Conservation (phyloP, 2,797 vertebrate genomes). For the Ceryle rudis region DNA sequence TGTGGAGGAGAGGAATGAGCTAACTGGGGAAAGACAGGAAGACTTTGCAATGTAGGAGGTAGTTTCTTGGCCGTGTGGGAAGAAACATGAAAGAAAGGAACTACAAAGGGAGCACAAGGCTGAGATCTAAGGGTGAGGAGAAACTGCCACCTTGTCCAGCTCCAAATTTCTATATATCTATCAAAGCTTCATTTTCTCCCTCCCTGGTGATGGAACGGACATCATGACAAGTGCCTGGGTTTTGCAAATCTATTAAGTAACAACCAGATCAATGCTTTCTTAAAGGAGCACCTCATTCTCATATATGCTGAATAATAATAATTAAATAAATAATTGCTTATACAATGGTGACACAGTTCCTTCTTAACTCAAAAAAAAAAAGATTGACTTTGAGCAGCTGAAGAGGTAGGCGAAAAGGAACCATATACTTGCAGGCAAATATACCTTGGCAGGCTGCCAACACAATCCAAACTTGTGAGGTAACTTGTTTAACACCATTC, state of each 20-base stretch:
- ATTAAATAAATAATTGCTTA: background rate
- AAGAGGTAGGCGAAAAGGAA: conserved; percentile 77
- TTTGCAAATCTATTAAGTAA: conserved; percentile 46
- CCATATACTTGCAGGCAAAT: conserved; percentile 45
- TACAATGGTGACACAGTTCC: background rate
- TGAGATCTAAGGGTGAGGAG: background rate
- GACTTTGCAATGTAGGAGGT: background rate
- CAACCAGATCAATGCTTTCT: conserved; percentile 41
- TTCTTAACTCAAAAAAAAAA: background rate
- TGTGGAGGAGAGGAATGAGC: background rate
- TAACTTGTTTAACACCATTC: conserved; percentile 80
- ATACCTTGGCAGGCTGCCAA: conserved; percentile 82
- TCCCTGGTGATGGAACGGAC: background rate
- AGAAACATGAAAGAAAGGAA: background rate
- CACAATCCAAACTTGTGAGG: conserved; percentile 71
- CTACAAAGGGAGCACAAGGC: background rate
- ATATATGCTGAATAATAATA: background rate
- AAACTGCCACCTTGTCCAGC: background rate
- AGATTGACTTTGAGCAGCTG: conserved; percentile 65
- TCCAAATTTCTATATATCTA: background rate
- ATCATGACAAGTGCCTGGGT: background rate
- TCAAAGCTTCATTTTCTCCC: background rate
- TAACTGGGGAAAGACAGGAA: background rate
- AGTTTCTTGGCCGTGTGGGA: background rate
- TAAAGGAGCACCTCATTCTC: conserved; percentile 58